Conservation (phyloP, 2,113 vertebrate species). For the Burhinus oedicnemus region DNA sequence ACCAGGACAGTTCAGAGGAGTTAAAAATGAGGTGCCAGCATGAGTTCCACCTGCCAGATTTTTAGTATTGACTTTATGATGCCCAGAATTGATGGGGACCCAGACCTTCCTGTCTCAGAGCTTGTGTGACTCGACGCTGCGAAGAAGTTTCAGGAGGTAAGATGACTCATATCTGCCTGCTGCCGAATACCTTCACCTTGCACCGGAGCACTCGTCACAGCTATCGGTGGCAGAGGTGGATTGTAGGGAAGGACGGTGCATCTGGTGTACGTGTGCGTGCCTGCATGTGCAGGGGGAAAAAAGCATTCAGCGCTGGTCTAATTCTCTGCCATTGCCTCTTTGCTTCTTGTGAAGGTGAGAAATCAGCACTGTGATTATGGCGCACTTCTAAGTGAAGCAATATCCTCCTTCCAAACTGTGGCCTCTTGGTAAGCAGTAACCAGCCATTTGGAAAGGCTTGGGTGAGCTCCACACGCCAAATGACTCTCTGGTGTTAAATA, state of each 20-base stretch:
- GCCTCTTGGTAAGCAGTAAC: background rate
- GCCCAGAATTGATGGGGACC: background rate
- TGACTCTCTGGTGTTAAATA: background rate
- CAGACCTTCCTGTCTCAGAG: background rate
- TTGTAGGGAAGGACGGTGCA: background rate
- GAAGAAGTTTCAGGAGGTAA: conserved; percentile 3
- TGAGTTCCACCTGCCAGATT: conserved; percentile 9
- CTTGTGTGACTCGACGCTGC: background rate
- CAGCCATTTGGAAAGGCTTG: background rate
- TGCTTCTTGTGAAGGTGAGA: background rate
- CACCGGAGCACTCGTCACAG: fast-evolving
- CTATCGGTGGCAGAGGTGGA: background rate
- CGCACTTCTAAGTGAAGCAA: background rate
- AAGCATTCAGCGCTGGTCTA: background rate
- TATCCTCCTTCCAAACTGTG: background rate
- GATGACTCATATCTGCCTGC: background rate
- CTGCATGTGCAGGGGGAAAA: background rate
- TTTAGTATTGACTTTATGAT: background rate
- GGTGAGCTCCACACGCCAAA: background rate
- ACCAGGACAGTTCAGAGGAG: background rate
- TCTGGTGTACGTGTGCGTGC: background rate
- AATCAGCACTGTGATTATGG: background rate
- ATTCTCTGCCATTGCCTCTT: background rate
- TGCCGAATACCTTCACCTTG: background rate
- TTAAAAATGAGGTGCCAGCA: conserved; percentile 12